phyloP scores from a whole-genome alignment of 1,140 invertebrate species.

The Drosophila nannoptera region DNA sequence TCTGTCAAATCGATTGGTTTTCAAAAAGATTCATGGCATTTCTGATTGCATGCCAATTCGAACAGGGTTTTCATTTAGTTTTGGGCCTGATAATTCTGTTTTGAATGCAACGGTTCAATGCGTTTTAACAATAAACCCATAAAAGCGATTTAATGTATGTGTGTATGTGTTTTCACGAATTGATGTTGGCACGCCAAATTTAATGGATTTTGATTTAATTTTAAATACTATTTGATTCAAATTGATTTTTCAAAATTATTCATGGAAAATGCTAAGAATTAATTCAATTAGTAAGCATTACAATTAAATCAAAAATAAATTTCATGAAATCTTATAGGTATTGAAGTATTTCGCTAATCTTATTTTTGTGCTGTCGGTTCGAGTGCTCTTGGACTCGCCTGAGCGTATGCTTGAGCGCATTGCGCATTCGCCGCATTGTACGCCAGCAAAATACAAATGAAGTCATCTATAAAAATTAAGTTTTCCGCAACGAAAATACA shows the following conservation, averaged over 20 bases:
- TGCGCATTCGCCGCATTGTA: constrained; percentile 58
- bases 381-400: constrained; percentile 22
- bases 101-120: constrained; percentile 44
- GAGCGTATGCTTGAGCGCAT: constrained; percentile 23
- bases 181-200: constrained; percentile 3
- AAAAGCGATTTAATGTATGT: neutral
- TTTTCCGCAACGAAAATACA: constrained; percentile 29
- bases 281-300: neutral
- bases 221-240: neutral
- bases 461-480: constrained; percentile 39
- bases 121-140: constrained; percentile 19
- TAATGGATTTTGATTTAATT: constrained; percentile 23
- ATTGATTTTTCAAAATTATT: constrained; percentile 7
- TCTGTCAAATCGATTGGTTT: neutral
- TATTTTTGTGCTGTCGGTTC: neutral
- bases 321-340: neutral
- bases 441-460: constrained; percentile 29
- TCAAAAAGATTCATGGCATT: neutral
- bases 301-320: neutral
- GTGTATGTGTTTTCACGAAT: neutral
- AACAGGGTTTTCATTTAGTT: constrained; percentile 4
- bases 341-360: no score
- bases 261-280: neutral
- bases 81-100: constrained; percentile 8
- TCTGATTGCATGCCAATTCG: constrained; percentile 4